These are phyloP conservation scores for Xenus cinereus DNA, from an alignment of 2,113 vertebrate species.

Conservation along the genomic window DNA sequence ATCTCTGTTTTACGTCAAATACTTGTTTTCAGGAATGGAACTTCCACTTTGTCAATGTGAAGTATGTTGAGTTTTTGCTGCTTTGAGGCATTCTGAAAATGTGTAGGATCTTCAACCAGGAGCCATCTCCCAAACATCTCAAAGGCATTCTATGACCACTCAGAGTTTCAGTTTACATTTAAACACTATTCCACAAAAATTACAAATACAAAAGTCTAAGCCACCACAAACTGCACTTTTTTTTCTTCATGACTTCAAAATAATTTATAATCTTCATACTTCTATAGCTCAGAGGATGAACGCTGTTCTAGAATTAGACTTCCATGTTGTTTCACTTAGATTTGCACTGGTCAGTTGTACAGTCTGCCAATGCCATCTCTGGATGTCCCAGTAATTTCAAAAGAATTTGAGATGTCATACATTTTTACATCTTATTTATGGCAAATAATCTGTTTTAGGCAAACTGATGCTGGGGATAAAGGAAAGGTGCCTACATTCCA, in stretches of 20 bases:
- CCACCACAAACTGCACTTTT: not conserved
- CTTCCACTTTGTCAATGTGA: not conserved
- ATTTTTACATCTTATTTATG: not conserved
- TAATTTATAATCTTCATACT: not conserved
- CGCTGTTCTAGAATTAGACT: not conserved
- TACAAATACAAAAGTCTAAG: not conserved
- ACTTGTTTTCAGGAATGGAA: not conserved
- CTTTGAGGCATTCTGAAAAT: not conserved
- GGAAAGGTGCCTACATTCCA: not conserved
- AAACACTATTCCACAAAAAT: not conserved
- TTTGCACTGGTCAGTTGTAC: not conserved
- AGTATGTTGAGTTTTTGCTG: accelerated
- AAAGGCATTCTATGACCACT: constrained; percentile 45
- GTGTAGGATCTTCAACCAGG: not conserved
- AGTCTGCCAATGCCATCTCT: not conserved
- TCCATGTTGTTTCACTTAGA: not conserved
- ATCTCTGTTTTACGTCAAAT: not conserved
- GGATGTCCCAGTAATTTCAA: not conserved
- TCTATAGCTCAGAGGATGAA: not conserved
- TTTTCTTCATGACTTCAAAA: not conserved
- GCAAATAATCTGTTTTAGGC: not conserved
- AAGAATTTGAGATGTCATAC: not conserved
- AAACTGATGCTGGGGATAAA: not conserved
- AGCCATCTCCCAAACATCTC: constrained; percentile 28
- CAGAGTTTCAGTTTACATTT: not conserved